Evolutionary conservation across 1,140 invertebrate species (phyloP), one percentile per base, ranked within the genome.

Genomic region (Odontomachus brunneus): DNA sequence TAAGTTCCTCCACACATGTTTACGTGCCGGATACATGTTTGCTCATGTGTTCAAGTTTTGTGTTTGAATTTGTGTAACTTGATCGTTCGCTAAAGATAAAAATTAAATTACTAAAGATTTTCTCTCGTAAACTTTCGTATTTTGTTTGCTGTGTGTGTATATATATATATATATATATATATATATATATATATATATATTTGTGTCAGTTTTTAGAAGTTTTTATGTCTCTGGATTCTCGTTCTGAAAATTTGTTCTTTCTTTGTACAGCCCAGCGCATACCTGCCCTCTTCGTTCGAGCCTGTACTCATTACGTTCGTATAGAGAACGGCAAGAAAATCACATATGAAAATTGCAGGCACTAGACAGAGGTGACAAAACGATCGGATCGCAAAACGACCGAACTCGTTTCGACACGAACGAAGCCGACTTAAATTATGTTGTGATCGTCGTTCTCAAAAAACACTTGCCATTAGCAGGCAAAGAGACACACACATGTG

Each of bases 281-380:
- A 90, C 93, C 93, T 93, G 92, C 93, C 90, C 90, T 94, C 90
- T 94, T 92, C 92, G 72, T 94, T 81, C 89, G 92, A 93, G 92
- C 93, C 93, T 94, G 93, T 92, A 84, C 92, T 94, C 92, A 92
- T 94, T 94, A 94, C 86, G 83, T 93, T 94, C 93, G 92, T 88
- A 82, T 93, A 92, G 90, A 93, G 90, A 90, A 93, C 83, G 91
- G 89, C 57, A 88, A 92, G 84, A 83, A 85, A 74, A 89, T 92
- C 57, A 93, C 90, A 76, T 93, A 91, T 60, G 89, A 91, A 11
- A 91, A 93, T 74, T 94, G 93, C 82, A 93, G 89, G 88, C 88
- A 90, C 72, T 92, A 89, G 85, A 72, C 62, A 65, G 63, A 67
- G 66, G 60, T 71, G 71, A 63, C 82, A 69, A 83, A 85, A 84